A percentile compares a stretch with the other conserved stretches of the same genome.
phyloP scores from a whole-genome alignment of 2,113 vertebrate genomes.

The Sceloporus undulatus region DNA sequence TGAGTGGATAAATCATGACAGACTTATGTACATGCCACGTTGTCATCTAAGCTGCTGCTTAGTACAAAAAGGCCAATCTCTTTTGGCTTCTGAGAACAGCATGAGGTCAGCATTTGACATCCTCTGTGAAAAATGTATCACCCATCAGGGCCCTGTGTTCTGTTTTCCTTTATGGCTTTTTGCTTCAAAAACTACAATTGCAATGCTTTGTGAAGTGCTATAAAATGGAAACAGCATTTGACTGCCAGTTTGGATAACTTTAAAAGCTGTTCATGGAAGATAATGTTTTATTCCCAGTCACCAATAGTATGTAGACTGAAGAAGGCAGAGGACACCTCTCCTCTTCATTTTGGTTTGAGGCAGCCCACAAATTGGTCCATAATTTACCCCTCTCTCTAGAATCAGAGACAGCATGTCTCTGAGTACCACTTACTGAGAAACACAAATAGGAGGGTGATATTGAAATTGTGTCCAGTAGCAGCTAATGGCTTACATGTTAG shows the following conservation, averaged over 20 bases:
- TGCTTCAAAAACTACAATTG: not conserved
- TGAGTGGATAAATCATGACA: constrained; percentile 35
- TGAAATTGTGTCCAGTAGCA: too few relatives aligned
- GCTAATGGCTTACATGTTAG: too few relatives aligned
- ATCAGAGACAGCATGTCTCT: not conserved
- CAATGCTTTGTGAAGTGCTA: not conserved
- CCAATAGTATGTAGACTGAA: too few relatives aligned
- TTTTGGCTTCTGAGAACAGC: constrained; percentile 23
- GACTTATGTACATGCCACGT: not conserved
- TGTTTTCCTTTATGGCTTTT: not conserved
- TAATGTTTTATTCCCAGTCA: too few relatives aligned
- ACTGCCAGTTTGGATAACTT: not conserved
- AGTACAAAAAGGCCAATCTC: constrained; percentile 20
- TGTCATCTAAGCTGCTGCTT: constrained; percentile 29
- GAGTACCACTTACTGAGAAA: not conserved
- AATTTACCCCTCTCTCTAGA: not conserved
- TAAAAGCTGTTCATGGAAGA: not conserved
- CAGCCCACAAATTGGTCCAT: too few relatives aligned
- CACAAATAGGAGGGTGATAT: not conserved
- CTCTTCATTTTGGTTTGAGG: too few relatives aligned
- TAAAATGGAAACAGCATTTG: not conserved
- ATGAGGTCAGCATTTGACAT: constrained; percentile 18
- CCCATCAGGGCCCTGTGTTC: not conserved
- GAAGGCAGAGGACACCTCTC: too few relatives aligned
- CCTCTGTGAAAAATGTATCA: constrained; percentile 9